Evolutionary conservation across 2,797 vertebrate genomes (phyloP).

Genomic region (Eurystomus glaucurus): DNA sequence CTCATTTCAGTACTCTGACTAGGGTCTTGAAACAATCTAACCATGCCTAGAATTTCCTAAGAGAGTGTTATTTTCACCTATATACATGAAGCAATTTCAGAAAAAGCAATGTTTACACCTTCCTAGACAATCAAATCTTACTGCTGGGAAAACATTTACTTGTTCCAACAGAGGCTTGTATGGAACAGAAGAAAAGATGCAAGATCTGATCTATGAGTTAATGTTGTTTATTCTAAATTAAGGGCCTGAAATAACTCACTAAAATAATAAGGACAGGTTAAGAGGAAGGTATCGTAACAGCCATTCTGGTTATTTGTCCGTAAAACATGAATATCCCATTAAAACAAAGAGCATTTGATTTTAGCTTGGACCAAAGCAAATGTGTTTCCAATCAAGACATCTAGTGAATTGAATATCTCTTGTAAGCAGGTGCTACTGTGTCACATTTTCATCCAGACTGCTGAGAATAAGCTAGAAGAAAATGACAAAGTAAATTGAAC

Average conservation of each 20-base stretch:
- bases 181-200: background rate
- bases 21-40: slow-evolving; percentile 47
- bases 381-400: slow-evolving; percentile 67
- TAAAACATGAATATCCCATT: slow-evolving; percentile 41
- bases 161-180: background rate
- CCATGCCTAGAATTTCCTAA: slow-evolving; percentile 39
- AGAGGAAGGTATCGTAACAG: background rate
- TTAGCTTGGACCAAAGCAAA: slow-evolving; percentile 56
- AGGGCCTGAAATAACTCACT: slow-evolving; percentile 16
- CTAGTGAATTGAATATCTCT: slow-evolving; percentile 66
- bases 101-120: slow-evolving; percentile 57
- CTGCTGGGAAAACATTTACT: slow-evolving; percentile 19
- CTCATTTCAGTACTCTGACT: slow-evolving; percentile 9
- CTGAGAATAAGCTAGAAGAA: slow-evolving; percentile 77
- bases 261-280: slow-evolving; percentile 21
- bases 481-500: slow-evolving; percentile 81
- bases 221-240: slow-evolving; percentile 13
- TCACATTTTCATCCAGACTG: slow-evolving; percentile 76
- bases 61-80: slow-evolving; percentile 56
- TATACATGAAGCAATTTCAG: slow-evolving; percentile 30
- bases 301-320: slow-evolving; percentile 14
- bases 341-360: slow-evolving; percentile 61
- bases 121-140: slow-evolving; percentile 39
- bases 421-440: slow-evolving; percentile 75
- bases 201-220: background rate